A percentile compares a stretch with the other conserved stretches of the same genome.
phyloP scores from a whole-genome alignment of 2,113 vertebrate species.

The Datnioides undecimradiatus region DNA sequence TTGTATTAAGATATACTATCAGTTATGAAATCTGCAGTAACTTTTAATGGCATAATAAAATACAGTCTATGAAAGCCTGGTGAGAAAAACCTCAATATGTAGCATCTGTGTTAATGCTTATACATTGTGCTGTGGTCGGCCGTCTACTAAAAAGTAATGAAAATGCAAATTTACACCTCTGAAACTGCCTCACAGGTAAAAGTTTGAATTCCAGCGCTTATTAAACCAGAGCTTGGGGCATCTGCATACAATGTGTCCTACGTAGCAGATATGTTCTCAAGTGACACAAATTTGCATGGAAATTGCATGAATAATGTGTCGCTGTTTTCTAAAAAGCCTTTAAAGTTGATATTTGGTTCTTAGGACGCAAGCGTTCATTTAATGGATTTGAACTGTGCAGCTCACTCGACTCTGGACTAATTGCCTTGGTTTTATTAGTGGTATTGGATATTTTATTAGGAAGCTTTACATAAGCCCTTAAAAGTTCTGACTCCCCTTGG shows the following conservation, averaged over 20 bases:
- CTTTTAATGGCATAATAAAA: not conserved
- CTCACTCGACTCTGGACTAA: conserved; percentile 22
- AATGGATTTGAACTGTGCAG: conserved; percentile 43
- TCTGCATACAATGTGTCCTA: not conserved
- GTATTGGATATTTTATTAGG: conserved; percentile 61
- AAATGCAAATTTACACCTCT: conserved; percentile 41
- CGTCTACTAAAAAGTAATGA: conserved; percentile 28
- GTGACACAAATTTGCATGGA: conserved; percentile 63
- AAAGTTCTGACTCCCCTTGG: conserved; percentile 49
- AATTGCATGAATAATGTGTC: conserved; percentile 63
- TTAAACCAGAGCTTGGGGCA: conserved; percentile 45
- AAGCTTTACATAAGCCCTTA: conserved; percentile 52
- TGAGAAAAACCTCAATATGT: not conserved
- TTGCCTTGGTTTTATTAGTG: conserved; percentile 36
- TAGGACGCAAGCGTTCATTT: conserved; percentile 36
- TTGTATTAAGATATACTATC: not conserved
- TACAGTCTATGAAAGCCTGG: not conserved
- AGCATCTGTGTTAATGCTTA: not conserved
- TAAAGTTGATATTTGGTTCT: conserved; percentile 45
- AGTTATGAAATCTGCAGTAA: not conserved
- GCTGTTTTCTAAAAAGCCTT: conserved; percentile 60
- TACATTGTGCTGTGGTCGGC: not conserved
- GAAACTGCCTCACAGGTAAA: conserved; percentile 6
- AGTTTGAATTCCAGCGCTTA: conserved; percentile 30
- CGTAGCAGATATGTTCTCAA: conserved; percentile 30